These are phyloP conservation scores for Nomada goodeniana DNA, from an alignment of 2,888 invertebrate genomes.

Conservation along the genomic window DNA sequence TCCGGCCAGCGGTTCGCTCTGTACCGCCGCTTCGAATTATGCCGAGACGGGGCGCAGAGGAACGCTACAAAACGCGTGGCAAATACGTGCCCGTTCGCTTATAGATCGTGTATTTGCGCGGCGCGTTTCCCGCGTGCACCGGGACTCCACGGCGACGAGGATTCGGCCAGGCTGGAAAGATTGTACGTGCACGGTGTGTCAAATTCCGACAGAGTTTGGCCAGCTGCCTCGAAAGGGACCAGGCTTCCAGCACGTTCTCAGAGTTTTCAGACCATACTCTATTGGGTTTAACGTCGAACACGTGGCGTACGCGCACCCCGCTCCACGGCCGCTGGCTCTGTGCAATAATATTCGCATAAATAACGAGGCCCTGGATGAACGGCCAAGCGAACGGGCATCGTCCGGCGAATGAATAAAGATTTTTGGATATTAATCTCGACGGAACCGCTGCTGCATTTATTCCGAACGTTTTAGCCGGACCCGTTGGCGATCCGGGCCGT, in stretches of 20 bases:
- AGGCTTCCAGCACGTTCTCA: slow-evolving; percentile 8
- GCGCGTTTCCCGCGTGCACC: not conserved
- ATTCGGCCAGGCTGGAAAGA: slow-evolving; percentile 56
- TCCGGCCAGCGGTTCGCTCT: slow-evolving; percentile 45
- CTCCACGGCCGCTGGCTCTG: not conserved
- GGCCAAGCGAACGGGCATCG: slow-evolving; percentile 31
- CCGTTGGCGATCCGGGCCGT: slow-evolving; percentile 19
- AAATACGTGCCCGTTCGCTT: slow-evolving; percentile 30
- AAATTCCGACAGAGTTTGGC: slow-evolving; percentile 10
- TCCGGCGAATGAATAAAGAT: slow-evolving; percentile 48
- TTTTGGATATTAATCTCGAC: slow-evolving; percentile 50
- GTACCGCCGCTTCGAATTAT: slow-evolving; percentile 30
- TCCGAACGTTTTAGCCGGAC: not conserved
- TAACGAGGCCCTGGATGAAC: slow-evolving; percentile 22
- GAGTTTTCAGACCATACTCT: slow-evolving; percentile 30
- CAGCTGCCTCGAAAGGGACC: slow-evolving; percentile 5
- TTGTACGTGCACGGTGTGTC: slow-evolving; percentile 60
- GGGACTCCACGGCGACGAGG: slow-evolving; percentile 13
- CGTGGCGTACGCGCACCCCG: slow-evolving; percentile 1
- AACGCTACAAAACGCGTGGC: slow-evolving; percentile 32
- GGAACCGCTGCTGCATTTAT: slow-evolving; percentile 31
- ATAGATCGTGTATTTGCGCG: slow-evolving; percentile 24
- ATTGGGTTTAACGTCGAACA: slow-evolving; percentile 20
- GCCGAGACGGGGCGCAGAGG: not conserved
- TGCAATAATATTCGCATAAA: slow-evolving; percentile 53